Percentiles rank a stretch among this genome's conserved stretches.
Conservation (phyloP, 2,113 vertebrate genomes). For the Erinaceus europaeus region DNA sequence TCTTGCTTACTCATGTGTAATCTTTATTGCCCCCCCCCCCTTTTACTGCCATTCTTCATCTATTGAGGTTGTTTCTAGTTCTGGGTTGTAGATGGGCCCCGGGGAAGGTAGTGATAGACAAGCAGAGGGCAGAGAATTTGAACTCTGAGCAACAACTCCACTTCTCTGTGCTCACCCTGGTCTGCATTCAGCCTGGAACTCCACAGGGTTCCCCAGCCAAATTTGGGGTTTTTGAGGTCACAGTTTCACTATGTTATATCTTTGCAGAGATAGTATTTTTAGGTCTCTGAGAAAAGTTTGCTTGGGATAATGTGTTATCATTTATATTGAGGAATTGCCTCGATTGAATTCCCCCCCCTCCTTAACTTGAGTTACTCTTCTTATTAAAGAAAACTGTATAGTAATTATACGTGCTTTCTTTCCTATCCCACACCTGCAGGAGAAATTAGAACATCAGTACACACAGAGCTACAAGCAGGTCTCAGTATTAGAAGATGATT, state of each 20-base stretch:
- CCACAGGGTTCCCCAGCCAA: background rate
- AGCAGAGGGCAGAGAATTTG: background rate
- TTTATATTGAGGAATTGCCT: background rate
- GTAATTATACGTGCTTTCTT: background rate
- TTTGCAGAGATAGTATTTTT: background rate
- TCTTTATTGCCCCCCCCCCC: too few species aligned
- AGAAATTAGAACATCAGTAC: conserved; percentile 97
- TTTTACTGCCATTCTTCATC: background rate
- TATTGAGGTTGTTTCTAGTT: background rate
- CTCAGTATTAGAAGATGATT: conserved; percentile 93
- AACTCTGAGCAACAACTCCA: background rate
- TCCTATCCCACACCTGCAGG: conserved; percentile 80
- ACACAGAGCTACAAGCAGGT: conserved; percentile 98
- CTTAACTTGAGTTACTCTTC: background rate
- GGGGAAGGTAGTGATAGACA: background rate
- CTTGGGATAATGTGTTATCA: background rate
- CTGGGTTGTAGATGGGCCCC: background rate
- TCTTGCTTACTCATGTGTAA: too few species aligned
- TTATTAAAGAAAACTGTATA: background rate
- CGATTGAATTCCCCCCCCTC: background rate
- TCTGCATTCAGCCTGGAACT: background rate
- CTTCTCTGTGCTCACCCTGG: background rate
- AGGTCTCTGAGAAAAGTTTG: conserved; percentile 21
- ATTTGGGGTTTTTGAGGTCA: background rate
- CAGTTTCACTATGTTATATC: background rate